phyloP scores from a whole-genome alignment of 2,888 invertebrate genomes.

The Baronia brevicornis region DNA sequence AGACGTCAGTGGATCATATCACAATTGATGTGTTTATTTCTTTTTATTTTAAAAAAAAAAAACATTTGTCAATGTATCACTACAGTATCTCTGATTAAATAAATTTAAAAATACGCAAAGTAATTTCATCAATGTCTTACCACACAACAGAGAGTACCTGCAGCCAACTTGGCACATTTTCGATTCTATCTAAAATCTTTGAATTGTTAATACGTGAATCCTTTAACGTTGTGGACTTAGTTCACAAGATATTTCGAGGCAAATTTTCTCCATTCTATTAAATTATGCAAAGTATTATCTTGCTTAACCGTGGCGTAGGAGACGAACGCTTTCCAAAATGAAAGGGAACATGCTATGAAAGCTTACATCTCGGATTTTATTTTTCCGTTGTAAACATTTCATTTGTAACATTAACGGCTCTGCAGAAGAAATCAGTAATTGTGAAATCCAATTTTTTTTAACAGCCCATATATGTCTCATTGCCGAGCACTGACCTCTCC shows the following conservation, averaged over 20 bases:
- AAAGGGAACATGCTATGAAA: constrained; percentile 5
- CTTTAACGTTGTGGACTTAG: constrained; percentile 21
- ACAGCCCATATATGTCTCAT: too few relatives aligned
- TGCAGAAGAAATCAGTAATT: too few relatives aligned
- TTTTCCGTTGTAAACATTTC: too few relatives aligned
- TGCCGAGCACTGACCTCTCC: too few relatives aligned
- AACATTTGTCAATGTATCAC: too few relatives aligned
- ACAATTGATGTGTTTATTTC: too few relatives aligned
- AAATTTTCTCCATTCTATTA: constrained; percentile 11
- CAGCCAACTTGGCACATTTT: constrained; percentile 57
- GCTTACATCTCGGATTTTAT: too few relatives aligned
- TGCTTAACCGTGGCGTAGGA: constrained; percentile 8
- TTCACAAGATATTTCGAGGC: constrained; percentile 13
- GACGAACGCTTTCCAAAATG: not conserved
- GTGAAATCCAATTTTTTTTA: too few relatives aligned
- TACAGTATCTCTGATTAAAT: too few relatives aligned
- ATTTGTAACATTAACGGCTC: too few relatives aligned
- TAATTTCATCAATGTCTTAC: constrained; percentile 30
- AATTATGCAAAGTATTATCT: constrained; percentile 15
- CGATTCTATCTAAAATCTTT: constrained; percentile 63
- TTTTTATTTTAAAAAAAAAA: too few relatives aligned
- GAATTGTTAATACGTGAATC: constrained; percentile 53
- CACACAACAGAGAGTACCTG: constrained; percentile 25
- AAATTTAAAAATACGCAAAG: constrained; percentile 35
- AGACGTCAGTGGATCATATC: too few relatives aligned